phyloP scores from a whole-genome alignment of 2,888 invertebrate genomes.

The Raillietiella orientalis region DNA sequence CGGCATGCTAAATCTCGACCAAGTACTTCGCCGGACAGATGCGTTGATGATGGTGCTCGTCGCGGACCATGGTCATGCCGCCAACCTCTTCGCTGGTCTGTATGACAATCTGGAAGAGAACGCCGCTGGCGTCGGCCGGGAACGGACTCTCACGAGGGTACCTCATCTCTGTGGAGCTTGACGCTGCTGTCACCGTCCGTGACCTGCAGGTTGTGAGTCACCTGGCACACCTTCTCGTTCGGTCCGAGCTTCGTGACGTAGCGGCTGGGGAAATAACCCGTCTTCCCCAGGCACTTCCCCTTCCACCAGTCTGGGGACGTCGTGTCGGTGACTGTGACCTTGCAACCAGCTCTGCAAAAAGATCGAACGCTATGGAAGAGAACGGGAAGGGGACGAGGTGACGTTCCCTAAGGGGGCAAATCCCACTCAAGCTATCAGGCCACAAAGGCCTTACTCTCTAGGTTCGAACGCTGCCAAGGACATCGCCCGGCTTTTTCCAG shows the following conservation, averaged over 20 bases:
- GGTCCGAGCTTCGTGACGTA: conserved; percentile 68
- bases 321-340: conserved; percentile 71
- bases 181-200: conserved; percentile 46
- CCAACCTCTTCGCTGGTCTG: conserved; percentile 65
- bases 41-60: conserved; percentile 68
- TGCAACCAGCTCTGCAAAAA: conserved; percentile 33
- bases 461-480: conserved; percentile 1
- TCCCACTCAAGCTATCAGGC: conserved; percentile 1
- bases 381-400: conserved; percentile 2
- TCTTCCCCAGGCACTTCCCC: conserved; percentile 62
- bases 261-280: conserved; percentile 78
- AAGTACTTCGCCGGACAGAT: conserved; percentile 78
- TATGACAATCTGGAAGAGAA: conserved; percentile 34
- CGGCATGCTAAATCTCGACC: too few relatives aligned
- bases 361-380: conserved; percentile 2
- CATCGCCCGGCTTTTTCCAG: too few relatives aligned
- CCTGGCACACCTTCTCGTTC: conserved; percentile 66
- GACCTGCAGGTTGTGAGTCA: conserved; percentile 49
- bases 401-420: not conserved
- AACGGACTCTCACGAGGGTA: conserved; percentile 8
- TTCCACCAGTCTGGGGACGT: conserved; percentile 94
- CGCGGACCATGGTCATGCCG: conserved; percentile 73
- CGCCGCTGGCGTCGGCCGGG: not conserved
- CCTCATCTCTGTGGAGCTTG: conserved; percentile 56
- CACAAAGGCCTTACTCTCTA: conserved; percentile 1